A percentile compares a stretch with the other conserved stretches of the same genome.
Evolutionary conservation across 1,140 invertebrate genomes (phyloP).

Genomic region (Papilio dardanus): DNA sequence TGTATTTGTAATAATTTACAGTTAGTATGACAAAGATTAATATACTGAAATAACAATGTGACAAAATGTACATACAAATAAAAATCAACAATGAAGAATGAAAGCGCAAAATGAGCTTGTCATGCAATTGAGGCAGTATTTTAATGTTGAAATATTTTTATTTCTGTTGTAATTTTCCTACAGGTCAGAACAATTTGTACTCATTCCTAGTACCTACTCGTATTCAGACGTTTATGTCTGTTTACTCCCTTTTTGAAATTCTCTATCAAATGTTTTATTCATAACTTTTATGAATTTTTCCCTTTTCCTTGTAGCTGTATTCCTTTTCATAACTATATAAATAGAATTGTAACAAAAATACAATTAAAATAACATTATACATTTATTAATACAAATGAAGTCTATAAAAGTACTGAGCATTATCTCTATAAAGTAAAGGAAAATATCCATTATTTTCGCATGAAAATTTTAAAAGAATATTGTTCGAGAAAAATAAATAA

Average conservation of each 20-base stretch:
- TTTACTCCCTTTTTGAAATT: neutral
- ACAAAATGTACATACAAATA: neutral
- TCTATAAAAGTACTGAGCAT: neutral
- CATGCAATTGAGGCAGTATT: neutral
- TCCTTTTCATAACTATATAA: neutral
- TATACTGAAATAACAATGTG: neutral
- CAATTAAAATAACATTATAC: neutral
- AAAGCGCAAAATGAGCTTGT: neutral
- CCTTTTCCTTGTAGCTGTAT: neutral
- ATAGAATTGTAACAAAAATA: neutral
- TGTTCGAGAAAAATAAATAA: slow-evolving; percentile 17
- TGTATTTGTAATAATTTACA: slow-evolving; percentile 18
- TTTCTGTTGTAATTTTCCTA: too few species aligned
- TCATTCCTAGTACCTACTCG: neutral
- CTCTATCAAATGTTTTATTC: neutral
- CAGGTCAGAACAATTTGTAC: neutral
- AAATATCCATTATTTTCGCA: slow-evolving; percentile 6
- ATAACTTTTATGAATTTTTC: neutral
- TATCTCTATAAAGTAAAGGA: neutral
- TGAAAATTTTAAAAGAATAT: slow-evolving; percentile 15
- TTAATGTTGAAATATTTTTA: neutral
- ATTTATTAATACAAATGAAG: neutral
- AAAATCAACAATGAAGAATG: slow-evolving; percentile 20
- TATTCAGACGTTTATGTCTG: neutral
- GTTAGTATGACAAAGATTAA: slow-evolving; percentile 20